A percentile compares a stretch with the other conserved stretches of the same genome.
These are phyloP conservation scores for Physocephala rufipes DNA, from an alignment of 2,888 invertebrate species.

Conservation along the genomic window DNA sequence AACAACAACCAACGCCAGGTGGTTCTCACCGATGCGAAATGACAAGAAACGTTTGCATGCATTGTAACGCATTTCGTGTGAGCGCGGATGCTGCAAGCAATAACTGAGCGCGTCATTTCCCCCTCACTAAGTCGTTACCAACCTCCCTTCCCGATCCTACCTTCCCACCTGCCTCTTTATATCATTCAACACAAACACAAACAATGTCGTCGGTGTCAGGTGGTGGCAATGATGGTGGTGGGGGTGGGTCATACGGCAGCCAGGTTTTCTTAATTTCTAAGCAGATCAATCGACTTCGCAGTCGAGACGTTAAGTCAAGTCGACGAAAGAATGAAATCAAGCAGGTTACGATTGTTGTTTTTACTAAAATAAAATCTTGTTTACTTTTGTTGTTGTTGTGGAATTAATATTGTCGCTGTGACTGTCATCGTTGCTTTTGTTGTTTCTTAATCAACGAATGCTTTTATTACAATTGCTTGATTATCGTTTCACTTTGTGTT, in stretches of 20 bases:
- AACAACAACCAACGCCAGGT: conserved; percentile 10
- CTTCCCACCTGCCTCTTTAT: too few species aligned
- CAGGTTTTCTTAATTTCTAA: conserved; percentile 12
- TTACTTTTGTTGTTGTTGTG: too few species aligned
- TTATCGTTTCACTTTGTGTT: too few species aligned
- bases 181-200: neutral
- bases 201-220: neutral
- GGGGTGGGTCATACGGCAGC: neutral
- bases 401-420: too few species aligned
- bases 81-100: conserved; percentile 16
- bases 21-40: neutral
- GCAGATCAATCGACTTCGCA: conserved; percentile 19
- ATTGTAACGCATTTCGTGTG: neutral
- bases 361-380: too few species aligned
- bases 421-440: too few species aligned
- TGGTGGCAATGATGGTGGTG: neutral
- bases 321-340: too few species aligned
- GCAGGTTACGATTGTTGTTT: too few species aligned
- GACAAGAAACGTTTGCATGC: conserved; percentile 25
- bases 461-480: too few species aligned
- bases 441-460: too few species aligned
- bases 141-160: neutral
- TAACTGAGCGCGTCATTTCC: neutral
- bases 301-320: too few species aligned
- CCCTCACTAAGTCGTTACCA: too few species aligned